Evolutionary conservation across 2,888 invertebrate species (phyloP), one percentile per base, ranked within the genome.

Genomic region (Callyntrura sp.): DNA sequence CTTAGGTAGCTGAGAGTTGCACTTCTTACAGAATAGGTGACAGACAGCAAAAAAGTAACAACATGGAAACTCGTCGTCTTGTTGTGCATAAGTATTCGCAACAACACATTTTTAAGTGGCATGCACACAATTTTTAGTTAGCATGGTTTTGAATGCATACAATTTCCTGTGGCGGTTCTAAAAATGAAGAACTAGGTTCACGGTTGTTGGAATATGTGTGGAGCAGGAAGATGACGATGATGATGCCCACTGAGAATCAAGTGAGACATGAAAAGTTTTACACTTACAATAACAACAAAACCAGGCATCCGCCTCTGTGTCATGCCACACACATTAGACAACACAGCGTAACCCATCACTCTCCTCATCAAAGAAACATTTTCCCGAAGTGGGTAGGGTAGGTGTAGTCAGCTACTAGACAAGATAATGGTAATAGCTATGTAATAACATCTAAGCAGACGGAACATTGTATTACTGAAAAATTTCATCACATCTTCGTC

Each of bases 201-300:
- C 70, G 20, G 73, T 45, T 48, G 48, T 51, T 76, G 73, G 20
- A 25, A 9, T 62, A 25, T 62, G 20, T 76, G 23, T 55, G 43
- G 43, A 79, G 43, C 43, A 35, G 3, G 35, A 35, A 35, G 70
- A 43, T 73, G 70, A 78, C 28, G 78, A 76, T 73, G 73, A 73
- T 48, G 73, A 76, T 78, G 55, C 57, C 79, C 79, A 79, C 79
- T 79, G 79, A 79, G 79, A 79, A 55, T 79, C 57, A 79, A 79
- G 79, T 79, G 79, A 79, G 57, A 79, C 79, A 79, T 79, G 79
- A 35, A 79, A 79, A 79, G 79, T 79, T 79, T 76, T 76, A 76
- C 48, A 76, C 45, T 76, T 76, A 48, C 48, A 51, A 43, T 14
- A n/a, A 20, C 70, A 70, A n/a, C 45, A 43, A 2, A 11, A 12